Percentiles rank a stretch among this genome's conserved stretches.
Conservation (phyloP, 2,888 invertebrate species). For the Tanytarsus gracilentus region DNA sequence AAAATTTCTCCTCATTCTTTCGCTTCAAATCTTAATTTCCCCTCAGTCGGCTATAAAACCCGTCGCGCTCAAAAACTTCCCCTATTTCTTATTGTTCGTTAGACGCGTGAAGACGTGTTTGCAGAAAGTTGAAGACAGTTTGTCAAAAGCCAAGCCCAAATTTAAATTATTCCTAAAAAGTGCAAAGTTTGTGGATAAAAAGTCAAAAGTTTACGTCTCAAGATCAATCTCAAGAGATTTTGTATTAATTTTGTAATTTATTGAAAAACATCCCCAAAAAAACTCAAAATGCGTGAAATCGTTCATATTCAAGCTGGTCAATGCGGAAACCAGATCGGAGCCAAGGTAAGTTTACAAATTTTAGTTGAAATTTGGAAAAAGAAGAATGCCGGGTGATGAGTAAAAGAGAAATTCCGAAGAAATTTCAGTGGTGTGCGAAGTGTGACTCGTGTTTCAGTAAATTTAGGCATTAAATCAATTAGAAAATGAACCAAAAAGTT, state of each 20-base stretch:
- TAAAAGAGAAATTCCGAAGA: neutral
- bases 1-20: too few relatives aligned
- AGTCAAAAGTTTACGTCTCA: neutral
- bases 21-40: too few relatives aligned
- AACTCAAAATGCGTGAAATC: conserved; percentile 20
- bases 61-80: neutral
- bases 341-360: conserved; percentile 4
- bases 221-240: neutral
- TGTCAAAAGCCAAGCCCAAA: neutral
- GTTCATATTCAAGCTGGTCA: conserved; percentile 23
- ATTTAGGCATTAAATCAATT: neutral
- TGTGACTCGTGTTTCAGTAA: too few relatives aligned
- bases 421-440: neutral
- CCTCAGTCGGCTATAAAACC: neutral
- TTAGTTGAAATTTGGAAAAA: neutral
- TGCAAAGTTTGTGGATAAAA: neutral
- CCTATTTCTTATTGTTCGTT: conserved; percentile 4
- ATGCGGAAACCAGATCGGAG: conserved; percentile 26
- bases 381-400: too few relatives aligned
- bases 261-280: neutral
- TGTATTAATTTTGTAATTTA: conserved; percentile 3
- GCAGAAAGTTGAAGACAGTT: neutral
- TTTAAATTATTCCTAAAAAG: neutral
- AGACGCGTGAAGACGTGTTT: neutral
- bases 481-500: neutral